phyloP scores from a whole-genome alignment of 2,888 invertebrate genomes.

The Hypomecis punctinalis region DNA sequence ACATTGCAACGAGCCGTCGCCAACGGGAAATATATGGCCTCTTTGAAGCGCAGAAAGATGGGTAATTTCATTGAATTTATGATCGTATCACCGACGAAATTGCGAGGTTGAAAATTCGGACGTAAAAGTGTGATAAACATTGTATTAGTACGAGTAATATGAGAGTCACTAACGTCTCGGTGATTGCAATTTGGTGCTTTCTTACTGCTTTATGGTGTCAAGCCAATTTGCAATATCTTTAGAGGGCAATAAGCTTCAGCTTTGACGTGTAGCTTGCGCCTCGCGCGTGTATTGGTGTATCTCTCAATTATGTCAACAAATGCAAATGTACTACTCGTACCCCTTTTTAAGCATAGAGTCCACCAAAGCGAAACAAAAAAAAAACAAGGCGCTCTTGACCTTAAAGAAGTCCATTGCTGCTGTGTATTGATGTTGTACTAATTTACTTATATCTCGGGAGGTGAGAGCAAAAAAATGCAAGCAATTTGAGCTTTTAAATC shows the following conservation, averaged over 20 bases:
- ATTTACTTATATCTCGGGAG: no score
- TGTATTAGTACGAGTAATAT: constrained; percentile 51
- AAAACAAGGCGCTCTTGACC: no score
- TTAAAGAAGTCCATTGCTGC: no score
- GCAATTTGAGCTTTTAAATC: no score
- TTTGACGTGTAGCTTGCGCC: neutral
- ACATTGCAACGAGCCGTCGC: constrained; percentile 77
- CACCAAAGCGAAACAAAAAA: no score
- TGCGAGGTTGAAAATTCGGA: constrained; percentile 73
- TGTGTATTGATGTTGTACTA: no score
- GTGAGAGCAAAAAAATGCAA: no score
- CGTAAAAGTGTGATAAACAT: constrained; percentile 71
- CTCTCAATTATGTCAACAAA: neutral
- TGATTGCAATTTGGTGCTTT: constrained; percentile 30
- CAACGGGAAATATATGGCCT: constrained; percentile 77
- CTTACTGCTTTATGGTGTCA: constrained; percentile 22
- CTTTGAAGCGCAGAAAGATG: constrained; percentile 82
- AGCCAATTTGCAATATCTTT: constrained; percentile 31
- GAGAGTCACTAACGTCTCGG: constrained; percentile 30
- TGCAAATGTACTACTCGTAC: no score
- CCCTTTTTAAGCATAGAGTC: no score
- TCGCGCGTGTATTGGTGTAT: neutral
- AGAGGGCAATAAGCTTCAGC: constrained; percentile 9
- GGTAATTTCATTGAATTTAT: constrained; percentile 84
- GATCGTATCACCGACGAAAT: constrained; percentile 77